Evolutionary conservation across 2,888 invertebrate genomes (phyloP).

Genomic region (Drymonia ruficornis): DNA sequence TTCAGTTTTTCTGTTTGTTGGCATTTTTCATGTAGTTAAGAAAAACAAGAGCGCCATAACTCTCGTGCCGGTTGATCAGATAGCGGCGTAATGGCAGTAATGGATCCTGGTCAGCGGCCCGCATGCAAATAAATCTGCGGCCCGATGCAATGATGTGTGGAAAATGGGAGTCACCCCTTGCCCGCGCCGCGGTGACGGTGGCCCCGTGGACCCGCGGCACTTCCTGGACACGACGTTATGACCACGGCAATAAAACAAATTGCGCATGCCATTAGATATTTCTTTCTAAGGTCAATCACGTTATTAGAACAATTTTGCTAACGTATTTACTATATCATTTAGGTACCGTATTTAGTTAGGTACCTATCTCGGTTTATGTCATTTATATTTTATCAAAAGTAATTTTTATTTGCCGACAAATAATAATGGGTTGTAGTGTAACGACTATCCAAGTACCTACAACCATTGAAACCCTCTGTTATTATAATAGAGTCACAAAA

Average conservation of each 20-base stretch:
- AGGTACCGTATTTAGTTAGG: too few relatives aligned
- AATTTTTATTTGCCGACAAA: too few relatives aligned
- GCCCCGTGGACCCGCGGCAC: slow-evolving; percentile 41
- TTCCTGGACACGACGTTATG: slow-evolving; percentile 28
- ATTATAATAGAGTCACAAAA: neutral
- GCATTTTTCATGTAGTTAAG: slow-evolving; percentile 77
- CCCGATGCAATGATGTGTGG: slow-evolving; percentile 85
- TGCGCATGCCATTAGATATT: slow-evolving; percentile 29
- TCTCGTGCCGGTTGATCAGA: slow-evolving; percentile 83
- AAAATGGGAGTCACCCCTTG: slow-evolving; percentile 80
- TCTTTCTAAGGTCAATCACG: slow-evolving; percentile 16
- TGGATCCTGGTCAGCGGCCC: slow-evolving; percentile 85
- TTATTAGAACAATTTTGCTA: slow-evolving; percentile 15
- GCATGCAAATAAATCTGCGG: slow-evolving; percentile 85
- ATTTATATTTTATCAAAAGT: too few relatives aligned
- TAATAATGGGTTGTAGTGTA: too few relatives aligned
- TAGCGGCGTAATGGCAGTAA: slow-evolving; percentile 82
- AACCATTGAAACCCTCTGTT: neutral
- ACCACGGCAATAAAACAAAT: slow-evolving; percentile 49
- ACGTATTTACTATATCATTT: neutral
- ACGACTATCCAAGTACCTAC: neutral
- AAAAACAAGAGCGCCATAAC: slow-evolving; percentile 82
- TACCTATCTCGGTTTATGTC: too few relatives aligned
- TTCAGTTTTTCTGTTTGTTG: slow-evolving; percentile 63
- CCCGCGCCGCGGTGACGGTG: too few relatives aligned